phyloP scores from a whole-genome alignment of 2,113 vertebrate species.

The Ciconia maguari region DNA sequence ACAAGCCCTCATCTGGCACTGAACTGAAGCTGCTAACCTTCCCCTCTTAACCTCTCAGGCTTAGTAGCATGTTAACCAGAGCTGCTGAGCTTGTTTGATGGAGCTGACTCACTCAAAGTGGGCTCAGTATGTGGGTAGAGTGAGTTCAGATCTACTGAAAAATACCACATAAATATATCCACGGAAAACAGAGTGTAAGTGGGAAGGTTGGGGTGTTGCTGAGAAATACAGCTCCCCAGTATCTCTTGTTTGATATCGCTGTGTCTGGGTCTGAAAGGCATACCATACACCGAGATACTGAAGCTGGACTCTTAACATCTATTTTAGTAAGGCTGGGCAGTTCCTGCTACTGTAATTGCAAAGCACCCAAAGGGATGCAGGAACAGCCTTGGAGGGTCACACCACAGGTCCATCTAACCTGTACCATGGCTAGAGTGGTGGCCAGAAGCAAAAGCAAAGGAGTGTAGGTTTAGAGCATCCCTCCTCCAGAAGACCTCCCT shows the following conservation, averaged over 20 bases:
- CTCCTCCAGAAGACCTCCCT: background rate
- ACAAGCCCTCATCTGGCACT: rapidly evolving
- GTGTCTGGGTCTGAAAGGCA: background rate
- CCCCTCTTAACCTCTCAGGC: background rate
- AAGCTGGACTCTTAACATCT: background rate
- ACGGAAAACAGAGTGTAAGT: constrained; percentile 38
- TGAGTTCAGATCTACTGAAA: constrained; percentile 35
- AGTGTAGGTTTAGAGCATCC: background rate
- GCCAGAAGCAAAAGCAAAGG: background rate
- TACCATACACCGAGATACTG: background rate
- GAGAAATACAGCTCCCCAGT: constrained; percentile 32
- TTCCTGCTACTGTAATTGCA: background rate
- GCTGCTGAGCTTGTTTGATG: constrained; percentile 19
- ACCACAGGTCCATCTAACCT: background rate
- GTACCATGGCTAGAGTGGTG: background rate
- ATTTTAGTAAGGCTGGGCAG: background rate
- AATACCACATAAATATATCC: constrained; percentile 51
- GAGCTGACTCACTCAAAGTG: constrained; percentile 61
- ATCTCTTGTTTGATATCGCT: background rate
- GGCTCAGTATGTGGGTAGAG: constrained; percentile 57
- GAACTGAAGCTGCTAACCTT: background rate
- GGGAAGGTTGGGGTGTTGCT: constrained; percentile 46
- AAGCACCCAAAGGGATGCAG: background rate
- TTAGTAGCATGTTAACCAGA: background rate
- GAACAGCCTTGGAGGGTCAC: background rate